phyloP scores from a whole-genome alignment of 2,113 vertebrate genomes.

The Notiomystis cincta region DNA sequence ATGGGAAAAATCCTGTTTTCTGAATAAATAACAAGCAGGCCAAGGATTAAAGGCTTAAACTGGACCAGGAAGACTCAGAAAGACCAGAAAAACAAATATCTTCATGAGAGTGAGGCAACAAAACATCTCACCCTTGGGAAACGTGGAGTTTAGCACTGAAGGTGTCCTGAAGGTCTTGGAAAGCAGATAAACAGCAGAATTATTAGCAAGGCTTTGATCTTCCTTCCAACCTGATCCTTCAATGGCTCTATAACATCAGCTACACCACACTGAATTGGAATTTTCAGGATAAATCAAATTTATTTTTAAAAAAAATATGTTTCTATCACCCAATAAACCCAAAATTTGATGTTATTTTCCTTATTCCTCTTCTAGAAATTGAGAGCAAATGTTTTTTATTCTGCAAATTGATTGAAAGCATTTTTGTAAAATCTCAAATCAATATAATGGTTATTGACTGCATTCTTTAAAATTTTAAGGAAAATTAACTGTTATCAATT shows the following conservation, averaged over 20 bases:
- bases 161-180: background rate
- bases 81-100: background rate
- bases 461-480: background rate
- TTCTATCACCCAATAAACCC: background rate
- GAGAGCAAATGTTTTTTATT: background rate
- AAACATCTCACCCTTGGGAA: background rate
- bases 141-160: background rate
- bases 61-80: background rate
- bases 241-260: background rate
- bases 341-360: background rate
- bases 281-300: background rate
- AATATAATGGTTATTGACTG: background rate
- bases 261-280: background rate
- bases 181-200: background rate
- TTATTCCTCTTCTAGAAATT: background rate
- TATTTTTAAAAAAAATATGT: background rate
- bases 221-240: background rate
- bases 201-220: background rate
- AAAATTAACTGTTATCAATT: background rate
- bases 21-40: background rate
- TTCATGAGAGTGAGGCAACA: background rate
- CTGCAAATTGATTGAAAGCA: background rate
- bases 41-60: constrained; percentile 15
- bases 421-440: background rate
- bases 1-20: background rate